Conservation (phyloP, 1,140 invertebrate species). For the Cephus cinctus region DNA sequence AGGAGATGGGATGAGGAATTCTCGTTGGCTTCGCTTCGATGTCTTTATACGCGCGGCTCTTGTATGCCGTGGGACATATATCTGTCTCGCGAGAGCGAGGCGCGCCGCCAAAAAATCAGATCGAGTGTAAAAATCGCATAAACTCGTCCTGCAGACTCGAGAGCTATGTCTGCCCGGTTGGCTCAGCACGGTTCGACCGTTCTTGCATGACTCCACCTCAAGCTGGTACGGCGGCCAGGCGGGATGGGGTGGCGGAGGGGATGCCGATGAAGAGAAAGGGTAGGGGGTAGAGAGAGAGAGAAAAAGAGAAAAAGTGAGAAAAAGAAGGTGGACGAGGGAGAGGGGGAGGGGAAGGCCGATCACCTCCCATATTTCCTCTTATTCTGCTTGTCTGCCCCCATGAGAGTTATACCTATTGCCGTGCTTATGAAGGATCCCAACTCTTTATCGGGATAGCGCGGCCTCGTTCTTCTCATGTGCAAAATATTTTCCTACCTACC, state of each 20-base stretch:
- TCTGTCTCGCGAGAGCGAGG: conserved; percentile 54
- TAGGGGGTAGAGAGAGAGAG: conserved; percentile 4
- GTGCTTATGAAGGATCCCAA: conserved; percentile 47
- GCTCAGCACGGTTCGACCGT: conserved; percentile 28
- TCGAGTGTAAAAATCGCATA: conserved; percentile 59
- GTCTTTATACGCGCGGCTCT: conserved; percentile 57
- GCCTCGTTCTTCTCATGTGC: no score
- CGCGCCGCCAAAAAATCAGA: conserved; percentile 59
- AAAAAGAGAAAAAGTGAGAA: conserved; percentile 19
- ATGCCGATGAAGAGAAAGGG: not conserved
- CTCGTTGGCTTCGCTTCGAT: conserved; percentile 55
- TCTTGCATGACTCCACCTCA: conserved; percentile 45
- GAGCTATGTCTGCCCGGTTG: conserved; percentile 47
- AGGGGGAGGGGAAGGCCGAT: conserved; percentile 44
- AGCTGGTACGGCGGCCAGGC: not conserved
- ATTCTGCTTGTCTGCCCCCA: conserved; percentile 45
- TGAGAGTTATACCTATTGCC: conserved; percentile 44
- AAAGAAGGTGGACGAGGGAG: not conserved
- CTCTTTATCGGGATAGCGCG: conserved; percentile 52
- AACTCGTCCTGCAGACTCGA: conserved; percentile 54
- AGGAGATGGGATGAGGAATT: conserved; percentile 55
- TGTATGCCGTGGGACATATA: conserved; percentile 56
- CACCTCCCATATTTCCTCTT: conserved; percentile 55
- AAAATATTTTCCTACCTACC: no score
- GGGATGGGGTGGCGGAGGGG: not conserved